Evolutionary conservation across 92 coral and sea anemone genomes (phyloP).

Genomic region (Paramuricea clavata): DNA sequence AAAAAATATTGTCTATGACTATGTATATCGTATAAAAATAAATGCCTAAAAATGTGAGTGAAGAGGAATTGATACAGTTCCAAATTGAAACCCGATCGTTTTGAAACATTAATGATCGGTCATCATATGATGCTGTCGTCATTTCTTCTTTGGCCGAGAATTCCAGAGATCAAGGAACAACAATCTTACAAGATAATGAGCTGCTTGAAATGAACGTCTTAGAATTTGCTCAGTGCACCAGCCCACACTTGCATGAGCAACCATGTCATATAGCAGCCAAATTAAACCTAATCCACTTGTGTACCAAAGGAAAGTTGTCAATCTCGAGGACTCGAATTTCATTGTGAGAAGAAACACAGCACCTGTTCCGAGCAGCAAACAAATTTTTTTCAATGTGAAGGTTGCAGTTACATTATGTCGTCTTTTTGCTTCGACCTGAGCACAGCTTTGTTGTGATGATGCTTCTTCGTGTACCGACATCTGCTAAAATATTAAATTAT

Average conservation of each 20-base stretch:
- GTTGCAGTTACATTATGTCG: background rate
- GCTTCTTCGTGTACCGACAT: background rate
- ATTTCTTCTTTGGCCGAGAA: background rate
- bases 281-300: background rate
- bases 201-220: background rate
- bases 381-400: background rate
- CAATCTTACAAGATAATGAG: background rate
- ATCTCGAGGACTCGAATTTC: background rate
- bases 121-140: background rate
- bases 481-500: background rate
- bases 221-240: background rate
- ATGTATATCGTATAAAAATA: too few relatives aligned
- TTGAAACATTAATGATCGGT: too few relatives aligned
- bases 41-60: too few relatives aligned
- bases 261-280: background rate
- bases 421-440: background rate
- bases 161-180: slow-evolving; percentile 18
- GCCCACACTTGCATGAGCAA: background rate
- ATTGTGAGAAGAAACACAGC: background rate
- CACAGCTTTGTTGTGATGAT: background rate
- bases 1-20: too few relatives aligned
- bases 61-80: too few relatives aligned
- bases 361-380: background rate
- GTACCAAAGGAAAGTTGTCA: background rate
- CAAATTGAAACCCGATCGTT: too few relatives aligned